Conservation (phyloP, 2,888 invertebrate genomes). For the Altica lythri region DNA sequence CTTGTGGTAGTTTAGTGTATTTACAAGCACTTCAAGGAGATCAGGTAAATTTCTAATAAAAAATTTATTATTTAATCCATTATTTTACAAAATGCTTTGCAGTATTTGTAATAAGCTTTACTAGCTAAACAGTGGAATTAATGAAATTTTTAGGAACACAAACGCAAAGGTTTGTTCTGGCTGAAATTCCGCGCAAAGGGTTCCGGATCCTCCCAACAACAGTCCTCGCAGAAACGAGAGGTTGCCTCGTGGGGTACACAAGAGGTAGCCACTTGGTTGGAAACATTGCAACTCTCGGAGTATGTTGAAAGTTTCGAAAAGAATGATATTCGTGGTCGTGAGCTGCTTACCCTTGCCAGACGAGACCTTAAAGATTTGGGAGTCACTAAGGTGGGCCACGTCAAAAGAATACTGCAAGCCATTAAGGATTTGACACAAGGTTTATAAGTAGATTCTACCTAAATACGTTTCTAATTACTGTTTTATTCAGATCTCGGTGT, state of each 20-base stretch:
- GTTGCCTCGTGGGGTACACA: constrained; percentile 80
- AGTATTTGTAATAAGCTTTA: too few relatives aligned
- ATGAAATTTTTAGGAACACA: constrained; percentile 60
- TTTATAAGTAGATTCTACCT: constrained; percentile 43
- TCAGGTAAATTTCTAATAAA: too few relatives aligned
- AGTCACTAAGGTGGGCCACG: constrained; percentile 93
- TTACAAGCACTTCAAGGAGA: constrained; percentile 62
- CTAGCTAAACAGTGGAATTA: too few relatives aligned
- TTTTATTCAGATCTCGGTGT: constrained; percentile 31
- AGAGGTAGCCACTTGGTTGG: constrained; percentile 91
- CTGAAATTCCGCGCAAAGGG: constrained; percentile 64
- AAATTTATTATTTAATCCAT: too few relatives aligned
- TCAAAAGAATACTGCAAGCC: constrained; percentile 91
- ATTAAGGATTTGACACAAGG: constrained; percentile 76
- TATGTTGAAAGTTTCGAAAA: constrained; percentile 89
- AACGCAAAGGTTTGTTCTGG: constrained; percentile 70
- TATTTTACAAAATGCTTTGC: too few relatives aligned
- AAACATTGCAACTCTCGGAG: constrained; percentile 84
- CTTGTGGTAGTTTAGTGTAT: constrained; percentile 63
- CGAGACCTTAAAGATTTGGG: constrained; percentile 89
- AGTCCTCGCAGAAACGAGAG: constrained; percentile 60
- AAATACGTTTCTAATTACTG: constrained; percentile 24
- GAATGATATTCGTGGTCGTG: constrained; percentile 91
- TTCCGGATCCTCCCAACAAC: constrained; percentile 57
- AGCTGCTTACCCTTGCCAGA: constrained; percentile 83